Percentiles rank a stretch among this genome's conserved stretches.
Evolutionary conservation across 2,113 vertebrate genomes (phyloP).

Genomic region (Eublepharis macularius): DNA sequence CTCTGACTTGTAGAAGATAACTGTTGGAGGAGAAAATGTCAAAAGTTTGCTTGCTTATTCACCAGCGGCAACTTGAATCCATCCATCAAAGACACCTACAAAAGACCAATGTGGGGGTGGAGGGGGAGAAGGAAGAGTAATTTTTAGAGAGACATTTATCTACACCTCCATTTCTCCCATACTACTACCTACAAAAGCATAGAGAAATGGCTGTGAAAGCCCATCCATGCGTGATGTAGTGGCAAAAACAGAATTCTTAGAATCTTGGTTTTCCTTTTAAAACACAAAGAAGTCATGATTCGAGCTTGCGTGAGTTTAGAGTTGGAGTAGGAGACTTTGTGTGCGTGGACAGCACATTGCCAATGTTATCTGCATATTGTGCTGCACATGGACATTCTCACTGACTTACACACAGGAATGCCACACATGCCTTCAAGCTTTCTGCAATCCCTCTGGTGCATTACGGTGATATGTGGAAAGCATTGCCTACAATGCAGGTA

Average conservation of each 20-base stretch:
- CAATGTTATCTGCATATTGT: not conserved
- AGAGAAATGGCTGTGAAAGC: not conserved
- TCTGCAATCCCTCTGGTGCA: not conserved
- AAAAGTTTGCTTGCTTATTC: not conserved
- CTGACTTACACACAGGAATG: not conserved
- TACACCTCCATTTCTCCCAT: not conserved
- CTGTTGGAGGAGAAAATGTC: not conserved
- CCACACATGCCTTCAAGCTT: not conserved
- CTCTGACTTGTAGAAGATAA: not conserved
- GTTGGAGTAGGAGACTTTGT: not conserved
- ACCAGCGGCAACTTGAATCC: not conserved
- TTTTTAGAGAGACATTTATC: not conserved
- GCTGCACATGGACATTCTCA: not conserved
- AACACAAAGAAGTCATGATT: not conserved
- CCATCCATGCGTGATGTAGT: not conserved
- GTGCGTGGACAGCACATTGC: not conserved
- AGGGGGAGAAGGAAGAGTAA: not conserved
- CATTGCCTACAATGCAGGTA: no score
- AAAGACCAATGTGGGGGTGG: not conserved
- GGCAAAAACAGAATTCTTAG: not conserved
- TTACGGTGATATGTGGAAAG: not conserved
- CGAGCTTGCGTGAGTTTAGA: not conserved
- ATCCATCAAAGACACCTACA: not conserved
- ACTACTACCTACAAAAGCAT: not conserved
- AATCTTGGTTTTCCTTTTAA: not conserved